Evolutionary conservation across 2,113 vertebrate species (phyloP), one percentile per base, ranked within the genome.

Genomic region (Brachyistius frenatus): DNA sequence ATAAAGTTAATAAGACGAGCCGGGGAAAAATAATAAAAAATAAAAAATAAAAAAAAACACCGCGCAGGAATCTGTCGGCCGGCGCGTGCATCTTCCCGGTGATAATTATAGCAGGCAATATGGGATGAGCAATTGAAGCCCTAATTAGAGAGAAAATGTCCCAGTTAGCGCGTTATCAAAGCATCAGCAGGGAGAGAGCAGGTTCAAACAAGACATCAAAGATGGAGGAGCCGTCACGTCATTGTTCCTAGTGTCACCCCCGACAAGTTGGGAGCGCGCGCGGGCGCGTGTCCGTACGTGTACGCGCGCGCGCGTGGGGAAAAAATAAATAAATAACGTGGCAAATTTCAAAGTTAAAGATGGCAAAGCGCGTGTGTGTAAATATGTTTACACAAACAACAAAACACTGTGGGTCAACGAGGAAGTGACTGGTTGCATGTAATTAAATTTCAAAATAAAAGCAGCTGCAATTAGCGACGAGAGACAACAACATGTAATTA

Each of bases 101-200:
- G 88, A 96, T 97, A 97, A 97, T 97, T 97, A 97, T 96, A 96
- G 95, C 96, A 94, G 94, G 95, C 95, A 92, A 95, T 95, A 94
- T 95, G 81, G 96, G 97, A 97, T 96, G 96, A 97, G 95, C 96
- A 94, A 95, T 96, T 95, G 97, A 94, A 96, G 95, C 95, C 94
- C 96, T 97, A 97, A 97, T 98, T 98, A 97, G 95, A 96, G 93
- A 94, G 94, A 96, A 96, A 96, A 96, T 95, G 96, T 96, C 96
- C 97, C 96, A 96, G 97, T 97, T 98, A 98, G 95, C 93, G 90
- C 90, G 94, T 95, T 96, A 97, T 97, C 96, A 97, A 95, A 96
- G 96, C 95, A 90, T 93, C 94, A 95, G 89, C 93, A 88, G 95
- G 95, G 95, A 95, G 95, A 95, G 95, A 95, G 80, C 95, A 94